phyloP scores from a whole-genome alignment of 2,888 invertebrate genomes.

The Melanostoma scalare region DNA sequence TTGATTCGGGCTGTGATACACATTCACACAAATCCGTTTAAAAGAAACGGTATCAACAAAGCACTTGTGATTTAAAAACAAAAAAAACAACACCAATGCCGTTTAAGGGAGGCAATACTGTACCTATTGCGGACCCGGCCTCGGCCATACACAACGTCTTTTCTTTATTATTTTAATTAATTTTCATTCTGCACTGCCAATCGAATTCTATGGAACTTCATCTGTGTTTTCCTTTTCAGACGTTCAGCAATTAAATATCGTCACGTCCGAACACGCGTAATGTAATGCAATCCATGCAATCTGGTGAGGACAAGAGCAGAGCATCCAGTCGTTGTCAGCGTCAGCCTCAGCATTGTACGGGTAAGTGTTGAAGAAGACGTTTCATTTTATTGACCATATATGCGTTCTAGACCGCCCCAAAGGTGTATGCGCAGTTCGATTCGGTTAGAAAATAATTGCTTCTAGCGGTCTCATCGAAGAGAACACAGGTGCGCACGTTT shows the following conservation, averaged over 20 bases:
- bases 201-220: slow-evolving; percentile 27
- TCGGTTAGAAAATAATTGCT: slow-evolving; percentile 72
- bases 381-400: slow-evolving; percentile 68
- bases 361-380: slow-evolving; percentile 67
- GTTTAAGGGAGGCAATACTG: slow-evolving; percentile 3
- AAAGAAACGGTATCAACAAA: slow-evolving; percentile 24
- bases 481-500: slow-evolving; percentile 56
- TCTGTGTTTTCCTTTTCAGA: slow-evolving; percentile 49
- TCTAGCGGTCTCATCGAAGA: slow-evolving; percentile 52
- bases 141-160: slow-evolving; percentile 6
- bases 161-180: slow-evolving; percentile 46
- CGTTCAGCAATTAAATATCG: slow-evolving; percentile 51
- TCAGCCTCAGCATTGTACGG: slow-evolving; percentile 11
- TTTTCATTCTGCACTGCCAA: slow-evolving; percentile 24
- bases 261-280: slow-evolving; percentile 51
- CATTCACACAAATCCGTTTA: slow-evolving; percentile 6
- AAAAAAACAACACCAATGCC: neutral
- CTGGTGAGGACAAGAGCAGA: slow-evolving; percentile 14
- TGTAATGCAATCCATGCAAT: slow-evolving; percentile 44
- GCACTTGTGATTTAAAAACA: neutral
- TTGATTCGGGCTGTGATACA: neutral
- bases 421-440: slow-evolving; percentile 52
- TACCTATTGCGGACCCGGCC: slow-evolving; percentile 2
- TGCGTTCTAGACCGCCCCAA: slow-evolving; percentile 59
- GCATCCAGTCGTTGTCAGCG: neutral